Evolutionary conservation across 92 coral and sea anemone species (phyloP).

Genomic region (Pocillopora meandrina): DNA sequence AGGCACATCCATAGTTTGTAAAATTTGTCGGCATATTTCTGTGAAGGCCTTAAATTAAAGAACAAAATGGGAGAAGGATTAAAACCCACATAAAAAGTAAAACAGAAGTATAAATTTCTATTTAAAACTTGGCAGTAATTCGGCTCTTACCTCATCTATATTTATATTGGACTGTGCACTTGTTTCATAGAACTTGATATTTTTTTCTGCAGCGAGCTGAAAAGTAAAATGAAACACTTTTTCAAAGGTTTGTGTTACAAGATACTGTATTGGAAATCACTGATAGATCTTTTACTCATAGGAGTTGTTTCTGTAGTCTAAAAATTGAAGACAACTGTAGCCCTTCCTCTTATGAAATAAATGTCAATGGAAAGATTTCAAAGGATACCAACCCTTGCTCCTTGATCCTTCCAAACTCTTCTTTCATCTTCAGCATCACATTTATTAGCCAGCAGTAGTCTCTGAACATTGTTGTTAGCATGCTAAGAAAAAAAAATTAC

Average conservation of each 20-base stretch:
- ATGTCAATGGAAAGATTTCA: too few relatives aligned
- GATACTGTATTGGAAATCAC: too few relatives aligned
- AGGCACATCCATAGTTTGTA: conserved; percentile 67
- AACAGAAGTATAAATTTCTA: neutral
- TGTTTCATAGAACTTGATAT: conserved; percentile 92
- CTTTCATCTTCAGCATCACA: conserved; percentile 93
- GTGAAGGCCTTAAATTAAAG: conserved; percentile 74
- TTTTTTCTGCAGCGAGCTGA: conserved; percentile 92
- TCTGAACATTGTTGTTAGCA: conserved; percentile 92
- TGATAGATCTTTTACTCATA: too few relatives aligned
- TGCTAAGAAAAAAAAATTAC: conserved; percentile 48
- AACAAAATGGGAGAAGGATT: neutral
- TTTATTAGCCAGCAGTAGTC: conserved; percentile 85
- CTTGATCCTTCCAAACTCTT: conserved; percentile 84
- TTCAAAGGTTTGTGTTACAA: too few relatives aligned
- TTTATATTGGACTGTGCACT: conserved; percentile 95
- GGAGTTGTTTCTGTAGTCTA: too few relatives aligned
- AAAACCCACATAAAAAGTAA: neutral
- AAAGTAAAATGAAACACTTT: neutral
- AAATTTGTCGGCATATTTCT: conserved; percentile 92
- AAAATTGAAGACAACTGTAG: too few relatives aligned
- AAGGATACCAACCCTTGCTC: conserved; percentile 69
- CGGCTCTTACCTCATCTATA: conserved; percentile 80
- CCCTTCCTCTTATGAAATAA: neutral
- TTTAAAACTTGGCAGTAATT: neutral